phyloP scores from a whole-genome alignment of 2,888 invertebrate genomes.

The Cantharis lateralis region DNA sequence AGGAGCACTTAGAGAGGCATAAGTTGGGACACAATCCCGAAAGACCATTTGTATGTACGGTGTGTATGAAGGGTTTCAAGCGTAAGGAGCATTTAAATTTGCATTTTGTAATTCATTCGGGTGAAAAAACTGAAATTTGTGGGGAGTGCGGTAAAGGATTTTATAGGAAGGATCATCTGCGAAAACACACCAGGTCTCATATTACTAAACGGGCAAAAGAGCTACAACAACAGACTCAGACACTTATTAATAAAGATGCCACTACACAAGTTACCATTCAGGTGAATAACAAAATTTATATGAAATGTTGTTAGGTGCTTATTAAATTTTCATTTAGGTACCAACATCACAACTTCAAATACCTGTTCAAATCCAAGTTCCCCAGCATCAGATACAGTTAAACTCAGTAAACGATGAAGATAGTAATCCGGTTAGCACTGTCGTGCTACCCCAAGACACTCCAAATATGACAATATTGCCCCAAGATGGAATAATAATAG shows the following conservation, averaged over 20 bases:
- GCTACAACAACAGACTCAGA: conserved; percentile 57
- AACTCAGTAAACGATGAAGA: conserved; percentile 49
- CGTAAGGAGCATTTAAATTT: conserved; percentile 81
- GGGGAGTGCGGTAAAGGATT: conserved; percentile 78
- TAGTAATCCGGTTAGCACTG: conserved; percentile 54
- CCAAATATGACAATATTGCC: conserved; percentile 50
- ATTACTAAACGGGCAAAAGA: conserved; percentile 76
- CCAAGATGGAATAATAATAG: conserved; percentile 20
- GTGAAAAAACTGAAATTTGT: conserved; percentile 81
- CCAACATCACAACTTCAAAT: conserved; percentile 66
- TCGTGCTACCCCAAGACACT: conserved; percentile 60
- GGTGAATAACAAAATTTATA: conserved; percentile 38
- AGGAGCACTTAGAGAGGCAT: conserved; percentile 80
- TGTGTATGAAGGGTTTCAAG: conserved; percentile 76
- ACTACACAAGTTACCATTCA: conserved; percentile 53
- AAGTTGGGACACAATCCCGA: conserved; percentile 82
- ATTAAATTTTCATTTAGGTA: conserved; percentile 54
- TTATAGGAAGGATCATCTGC: conserved; percentile 78
- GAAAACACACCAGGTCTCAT: conserved; percentile 80
- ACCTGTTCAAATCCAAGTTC: conserved; percentile 70
- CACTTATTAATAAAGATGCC: conserved; percentile 39
- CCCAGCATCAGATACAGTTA: conserved; percentile 58
- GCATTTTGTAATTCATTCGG: conserved; percentile 83
- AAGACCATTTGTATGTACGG: conserved; percentile 76
- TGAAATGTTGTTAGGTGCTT: neutral